Evolutionary conservation across 2,797 vertebrate species (phyloP).

Genomic region (Leptoclinus maculatus): DNA sequence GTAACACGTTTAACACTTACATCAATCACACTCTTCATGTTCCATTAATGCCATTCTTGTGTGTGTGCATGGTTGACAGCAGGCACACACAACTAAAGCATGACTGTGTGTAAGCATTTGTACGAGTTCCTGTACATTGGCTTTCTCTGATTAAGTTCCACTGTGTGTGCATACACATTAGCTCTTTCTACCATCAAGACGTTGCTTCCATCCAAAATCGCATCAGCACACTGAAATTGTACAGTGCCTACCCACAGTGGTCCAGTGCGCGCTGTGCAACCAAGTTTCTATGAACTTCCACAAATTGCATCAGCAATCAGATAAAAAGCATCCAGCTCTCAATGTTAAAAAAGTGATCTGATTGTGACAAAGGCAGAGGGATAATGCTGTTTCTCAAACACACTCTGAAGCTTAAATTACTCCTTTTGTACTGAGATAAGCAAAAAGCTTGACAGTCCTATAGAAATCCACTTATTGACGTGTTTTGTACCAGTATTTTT

Average conservation of each 20-base stretch:
- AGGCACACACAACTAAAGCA: not conserved
- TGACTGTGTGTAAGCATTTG: slow-evolving; percentile 8
- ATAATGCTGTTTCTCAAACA: slow-evolving; percentile 19
- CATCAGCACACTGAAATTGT: slow-evolving; percentile 5
- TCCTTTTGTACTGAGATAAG: slow-evolving; percentile 18
- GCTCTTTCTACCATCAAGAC: slow-evolving; percentile 19
- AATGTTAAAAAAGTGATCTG: slow-evolving; percentile 39
- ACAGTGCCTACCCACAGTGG: not conserved
- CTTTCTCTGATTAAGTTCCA: slow-evolving; percentile 23
- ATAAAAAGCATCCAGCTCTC: slow-evolving; percentile 38
- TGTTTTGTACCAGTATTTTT: not conserved
- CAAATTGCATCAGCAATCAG: slow-evolving; percentile 44
- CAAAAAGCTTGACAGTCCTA: not conserved
- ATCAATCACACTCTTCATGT: slow-evolving; percentile 51
- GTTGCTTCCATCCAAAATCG: not conserved
- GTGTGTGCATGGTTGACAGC: not conserved
- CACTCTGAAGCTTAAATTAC: slow-evolving; percentile 30
- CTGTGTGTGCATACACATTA: slow-evolving; percentile 25
- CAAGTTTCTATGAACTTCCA: slow-evolving; percentile 14
- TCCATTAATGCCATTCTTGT: slow-evolving; percentile 17
- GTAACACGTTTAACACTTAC: slow-evolving; percentile 22
- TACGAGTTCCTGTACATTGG: slow-evolving; percentile 30
- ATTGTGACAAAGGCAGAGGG: slow-evolving; percentile 23
- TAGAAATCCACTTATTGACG: slow-evolving; percentile 8
- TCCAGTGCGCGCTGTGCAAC: not conserved